These are phyloP conservation scores for Hymenopus coronatus DNA, from an alignment of 2,888 invertebrate genomes.

Conservation along the genomic window DNA sequence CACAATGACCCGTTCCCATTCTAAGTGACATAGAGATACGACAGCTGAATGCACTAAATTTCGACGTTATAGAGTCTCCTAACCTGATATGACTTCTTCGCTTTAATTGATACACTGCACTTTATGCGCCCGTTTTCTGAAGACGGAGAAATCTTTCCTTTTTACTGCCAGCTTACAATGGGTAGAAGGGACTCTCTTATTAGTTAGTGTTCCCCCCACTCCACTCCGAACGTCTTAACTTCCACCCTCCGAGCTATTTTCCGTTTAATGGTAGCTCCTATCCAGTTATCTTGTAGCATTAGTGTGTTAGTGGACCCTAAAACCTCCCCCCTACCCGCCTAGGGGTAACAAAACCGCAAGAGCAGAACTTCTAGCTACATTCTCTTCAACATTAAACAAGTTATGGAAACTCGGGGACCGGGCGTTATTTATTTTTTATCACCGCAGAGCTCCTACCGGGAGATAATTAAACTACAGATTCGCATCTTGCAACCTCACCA, in stretches of 20 bases:
- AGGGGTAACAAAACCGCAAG: background rate
- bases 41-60: background rate
- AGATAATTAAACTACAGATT: background rate
- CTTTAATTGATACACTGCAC: constrained; percentile 12
- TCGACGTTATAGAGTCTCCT: background rate
- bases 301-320: constrained; percentile 4
- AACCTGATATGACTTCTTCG: background rate
- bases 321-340: background rate
- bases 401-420: background rate
- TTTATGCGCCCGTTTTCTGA: background rate
- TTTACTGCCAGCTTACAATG: constrained; percentile 13
- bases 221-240: background rate
- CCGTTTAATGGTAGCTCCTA: background rate
- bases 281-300: background rate
- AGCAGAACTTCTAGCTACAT: background rate
- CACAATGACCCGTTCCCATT: background rate
- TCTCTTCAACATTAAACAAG: background rate
- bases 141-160: constrained; percentile 12
- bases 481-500: background rate
- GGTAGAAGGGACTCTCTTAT: background rate
- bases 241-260: background rate
- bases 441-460: background rate
- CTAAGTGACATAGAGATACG: background rate
- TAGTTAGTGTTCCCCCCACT: background rate
- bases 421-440: background rate